A percentile compares a stretch with the other conserved stretches of the same genome.
Evolutionary conservation across 2,113 vertebrate genomes (phyloP).

Genomic region (Calyptomena viridis): DNA sequence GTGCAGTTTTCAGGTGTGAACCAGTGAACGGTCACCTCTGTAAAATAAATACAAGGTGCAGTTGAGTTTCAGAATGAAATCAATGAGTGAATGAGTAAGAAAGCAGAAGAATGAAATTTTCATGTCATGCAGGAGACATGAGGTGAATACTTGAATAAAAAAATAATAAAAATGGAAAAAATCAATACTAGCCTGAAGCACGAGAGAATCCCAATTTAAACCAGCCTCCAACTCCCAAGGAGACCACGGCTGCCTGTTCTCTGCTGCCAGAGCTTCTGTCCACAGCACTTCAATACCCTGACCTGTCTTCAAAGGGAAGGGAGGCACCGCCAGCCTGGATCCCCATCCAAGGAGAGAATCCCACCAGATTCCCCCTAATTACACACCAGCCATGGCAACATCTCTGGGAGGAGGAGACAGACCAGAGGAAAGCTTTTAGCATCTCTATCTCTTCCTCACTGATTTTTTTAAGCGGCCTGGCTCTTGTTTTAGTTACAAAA

Average conservation of each 20-base stretch:
- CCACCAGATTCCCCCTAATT: neutral
- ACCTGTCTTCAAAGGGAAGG: neutral
- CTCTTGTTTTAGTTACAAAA: neutral
- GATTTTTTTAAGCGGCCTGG: neutral
- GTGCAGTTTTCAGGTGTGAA: neutral
- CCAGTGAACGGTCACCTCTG: neutral
- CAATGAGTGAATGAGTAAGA: neutral
- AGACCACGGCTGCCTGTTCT: neutral
- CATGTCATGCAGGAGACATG: neutral
- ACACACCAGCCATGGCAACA: fast-evolving
- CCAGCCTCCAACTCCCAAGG: neutral
- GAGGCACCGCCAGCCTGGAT: neutral
- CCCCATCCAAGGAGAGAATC: neutral
- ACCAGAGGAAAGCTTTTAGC: fast-evolving
- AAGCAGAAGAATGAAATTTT: neutral
- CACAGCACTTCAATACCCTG: fast-evolving
- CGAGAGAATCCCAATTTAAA: neutral
- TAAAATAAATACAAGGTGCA: neutral
- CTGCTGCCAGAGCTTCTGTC: neutral
- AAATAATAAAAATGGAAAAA: neutral
- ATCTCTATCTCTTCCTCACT: neutral
- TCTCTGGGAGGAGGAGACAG: neutral
- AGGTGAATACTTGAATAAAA: neutral
- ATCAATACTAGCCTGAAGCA: neutral
- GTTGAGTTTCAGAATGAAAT: neutral